A percentile compares a stretch with the other conserved stretches of the same genome.
These are phyloP conservation scores for Epirrita christyi DNA, from an alignment of 2,888 invertebrate genomes.

Conservation along the genomic window DNA sequence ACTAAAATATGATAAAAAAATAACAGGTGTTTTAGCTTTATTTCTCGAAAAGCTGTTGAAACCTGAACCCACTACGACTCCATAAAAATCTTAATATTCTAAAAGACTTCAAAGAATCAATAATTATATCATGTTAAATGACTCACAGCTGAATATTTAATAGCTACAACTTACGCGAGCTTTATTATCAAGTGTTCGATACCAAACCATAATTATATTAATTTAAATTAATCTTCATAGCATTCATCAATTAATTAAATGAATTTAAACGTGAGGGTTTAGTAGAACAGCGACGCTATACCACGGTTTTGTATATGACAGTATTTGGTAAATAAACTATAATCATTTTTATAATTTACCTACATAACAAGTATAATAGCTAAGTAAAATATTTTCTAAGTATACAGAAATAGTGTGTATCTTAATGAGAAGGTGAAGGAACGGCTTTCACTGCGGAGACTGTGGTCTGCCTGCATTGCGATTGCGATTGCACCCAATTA, in stretches of 20 bases:
- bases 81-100: not conserved
- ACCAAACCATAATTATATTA: conserved; percentile 1
- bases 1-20: not conserved
- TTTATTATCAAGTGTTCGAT: conserved; percentile 4
- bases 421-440: conserved; percentile 4
- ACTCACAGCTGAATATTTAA: conserved; percentile 11
- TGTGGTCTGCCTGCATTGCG: not conserved
- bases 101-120: not conserved
- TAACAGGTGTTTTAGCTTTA: conserved; percentile 3
- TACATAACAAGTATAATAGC: too few species aligned
- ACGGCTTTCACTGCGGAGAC: conserved; percentile 4
- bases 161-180: conserved; percentile 1
- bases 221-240: conserved; percentile 9
- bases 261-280: not conserved
- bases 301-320: conserved; percentile 3
- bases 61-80: conserved; percentile 1
- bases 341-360: too few species aligned
- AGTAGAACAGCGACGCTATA: conserved; percentile 2
- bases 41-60: conserved; percentile 13
- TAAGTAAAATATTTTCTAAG: too few species aligned
- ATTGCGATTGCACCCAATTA: conserved; percentile 4
- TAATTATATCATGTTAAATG: not conserved
- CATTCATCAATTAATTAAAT: conserved; percentile 6
- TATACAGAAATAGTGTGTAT: too few species aligned
- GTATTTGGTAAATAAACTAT: too few species aligned